Evolutionary conservation across 2,113 vertebrate genomes (phyloP), one percentile per base, ranked within the genome.

Genomic region (Noturus placidus): DNA sequence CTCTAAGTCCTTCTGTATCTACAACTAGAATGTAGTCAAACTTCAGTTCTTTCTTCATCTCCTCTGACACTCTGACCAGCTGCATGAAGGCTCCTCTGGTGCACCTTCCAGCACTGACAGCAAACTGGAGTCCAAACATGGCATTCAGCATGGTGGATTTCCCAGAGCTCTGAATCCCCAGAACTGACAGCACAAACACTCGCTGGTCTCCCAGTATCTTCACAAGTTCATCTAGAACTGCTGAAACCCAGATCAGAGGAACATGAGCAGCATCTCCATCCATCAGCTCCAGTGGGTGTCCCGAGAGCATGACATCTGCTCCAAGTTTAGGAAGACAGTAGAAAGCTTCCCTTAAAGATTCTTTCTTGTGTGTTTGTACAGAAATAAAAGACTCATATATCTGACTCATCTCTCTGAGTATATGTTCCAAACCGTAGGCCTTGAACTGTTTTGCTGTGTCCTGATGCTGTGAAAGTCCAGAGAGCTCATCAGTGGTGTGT

Each of bases 221-320:
- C 11, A 93, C 91, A 22, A 97, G 76, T 63, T 93, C 92, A 63
- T 96, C 92, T 86, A 97, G 92, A 88, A 97, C 84, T 70, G 94
- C 93, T n/a, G 86, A 86, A 7, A 96, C 90, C 96, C 95, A 96
- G 1, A 0, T 92, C 4, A 97, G 22, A 9, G 96, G 93, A 7
- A 96, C 89, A 5, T 96, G 95, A 9, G 93, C 94, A 77, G 94
- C 94, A 82, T 97, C 95, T 0, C 96, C 96, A 63, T 97, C 96
- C 95, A 97, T 96, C 82, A 96, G 92, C 89, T 97, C 96, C 38
- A 96, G 52, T 0, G 96, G 94, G 22, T 95, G 90, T 3, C 95
- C 96, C 7, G 87, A 93, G 82, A 95, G 87, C 94, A 97, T 94
- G 63, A 96, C 89, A 0, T 95, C 92, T 46, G 95, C 96, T 69